These are phyloP conservation scores for Bombus superbus DNA, from an alignment of 1,140 invertebrate genomes.

Conservation along the genomic window DNA sequence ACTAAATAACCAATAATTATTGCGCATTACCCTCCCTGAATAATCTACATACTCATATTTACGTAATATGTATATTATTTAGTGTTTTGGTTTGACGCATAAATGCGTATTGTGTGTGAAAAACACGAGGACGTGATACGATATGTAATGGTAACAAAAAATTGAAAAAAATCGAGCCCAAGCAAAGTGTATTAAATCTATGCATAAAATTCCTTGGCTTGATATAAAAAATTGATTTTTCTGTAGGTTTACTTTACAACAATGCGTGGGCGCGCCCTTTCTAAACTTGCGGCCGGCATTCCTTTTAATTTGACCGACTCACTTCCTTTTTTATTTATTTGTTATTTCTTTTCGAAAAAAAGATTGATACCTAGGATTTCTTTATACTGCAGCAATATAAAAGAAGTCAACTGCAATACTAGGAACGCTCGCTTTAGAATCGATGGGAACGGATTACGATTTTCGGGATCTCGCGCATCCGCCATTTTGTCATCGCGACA, in stretches of 20 bases:
- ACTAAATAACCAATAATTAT: constrained; percentile 46
- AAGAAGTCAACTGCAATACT: constrained; percentile 22
- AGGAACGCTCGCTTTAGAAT: constrained; percentile 35
- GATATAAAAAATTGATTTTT: constrained; percentile 26
- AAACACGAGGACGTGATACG: constrained; percentile 42
- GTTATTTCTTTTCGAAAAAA: constrained; percentile 18
- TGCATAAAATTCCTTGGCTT: neutral
- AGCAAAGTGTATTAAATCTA: neutral
- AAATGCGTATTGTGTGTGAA: constrained; percentile 13
- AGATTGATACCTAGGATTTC: constrained; percentile 34
- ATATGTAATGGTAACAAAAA: constrained; percentile 58
- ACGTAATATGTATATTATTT: constrained; percentile 37
- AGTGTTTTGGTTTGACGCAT: constrained; percentile 18
- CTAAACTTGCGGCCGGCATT: constrained; percentile 67
- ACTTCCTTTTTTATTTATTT: constrained; percentile 22
- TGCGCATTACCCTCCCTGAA: constrained; percentile 40
- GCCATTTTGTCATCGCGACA: constrained; percentile 71
- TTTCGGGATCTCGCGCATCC: constrained; percentile 49
- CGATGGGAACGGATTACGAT: constrained; percentile 69
- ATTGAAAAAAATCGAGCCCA: constrained; percentile 32
- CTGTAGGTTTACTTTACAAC: constrained; percentile 13
- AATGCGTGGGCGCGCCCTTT: constrained; percentile 70
- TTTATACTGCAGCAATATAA: constrained; percentile 27
- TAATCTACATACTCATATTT: constrained; percentile 26
- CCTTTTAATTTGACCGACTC: constrained; percentile 63